phyloP scores from a whole-genome alignment of 2,113 vertebrate genomes.

The Malurus alboscapulatus region DNA sequence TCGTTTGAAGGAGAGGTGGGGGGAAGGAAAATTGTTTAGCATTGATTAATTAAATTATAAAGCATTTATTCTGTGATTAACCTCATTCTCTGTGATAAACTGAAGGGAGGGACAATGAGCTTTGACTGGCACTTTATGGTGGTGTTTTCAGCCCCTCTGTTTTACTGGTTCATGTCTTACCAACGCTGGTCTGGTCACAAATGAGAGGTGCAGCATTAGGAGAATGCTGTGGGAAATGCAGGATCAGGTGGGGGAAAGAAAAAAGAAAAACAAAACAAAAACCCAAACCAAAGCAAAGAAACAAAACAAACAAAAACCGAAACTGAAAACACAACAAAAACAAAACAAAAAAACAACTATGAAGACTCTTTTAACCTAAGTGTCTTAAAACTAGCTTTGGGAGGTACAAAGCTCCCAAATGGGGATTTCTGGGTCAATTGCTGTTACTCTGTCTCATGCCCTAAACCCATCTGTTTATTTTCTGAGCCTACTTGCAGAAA shows the following conservation, averaged over 20 bases:
- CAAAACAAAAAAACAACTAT: not conserved
- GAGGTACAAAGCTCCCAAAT: not conserved
- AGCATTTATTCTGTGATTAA: not conserved
- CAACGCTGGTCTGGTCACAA: not conserved
- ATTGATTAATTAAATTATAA: not conserved
- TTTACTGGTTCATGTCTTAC: accelerated
- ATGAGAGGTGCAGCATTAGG: not conserved
- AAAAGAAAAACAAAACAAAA: too few relatives aligned
- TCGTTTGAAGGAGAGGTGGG: not conserved
- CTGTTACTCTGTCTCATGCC: not conserved
- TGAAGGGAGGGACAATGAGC: not conserved
- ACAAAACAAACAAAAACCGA: too few relatives aligned
- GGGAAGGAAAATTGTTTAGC: not conserved
- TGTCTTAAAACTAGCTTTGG: not conserved
- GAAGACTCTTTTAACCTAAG: not conserved
- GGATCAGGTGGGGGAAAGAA: accelerated
- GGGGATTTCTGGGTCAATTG: not conserved
- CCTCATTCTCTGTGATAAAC: accelerated
- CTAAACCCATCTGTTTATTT: not conserved
- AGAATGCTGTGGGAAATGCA: not conserved
- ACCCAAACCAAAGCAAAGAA: too few relatives aligned
- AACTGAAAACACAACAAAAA: too few relatives aligned
- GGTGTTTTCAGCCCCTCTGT: not conserved
- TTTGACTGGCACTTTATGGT: not conserved
- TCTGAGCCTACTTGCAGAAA: not conserved